phyloP scores from a whole-genome alignment of 2,888 invertebrate genomes.

The Meganola albula region DNA sequence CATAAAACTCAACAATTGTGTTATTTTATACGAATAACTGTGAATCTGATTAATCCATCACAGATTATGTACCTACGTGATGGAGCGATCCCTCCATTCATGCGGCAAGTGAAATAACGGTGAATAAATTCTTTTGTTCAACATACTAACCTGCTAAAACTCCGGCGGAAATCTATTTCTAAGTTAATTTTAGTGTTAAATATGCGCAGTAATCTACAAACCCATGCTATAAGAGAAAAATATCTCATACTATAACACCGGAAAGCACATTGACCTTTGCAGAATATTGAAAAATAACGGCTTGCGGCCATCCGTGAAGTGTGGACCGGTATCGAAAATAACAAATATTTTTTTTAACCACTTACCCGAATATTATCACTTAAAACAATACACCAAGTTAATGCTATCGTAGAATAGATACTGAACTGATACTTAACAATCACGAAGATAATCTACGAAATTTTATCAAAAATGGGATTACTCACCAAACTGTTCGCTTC shows the following conservation, averaged over 20 bases:
- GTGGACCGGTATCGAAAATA: slow-evolving; percentile 26
- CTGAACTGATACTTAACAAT: no score
- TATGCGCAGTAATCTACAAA: slow-evolving; percentile 34
- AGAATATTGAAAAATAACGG: slow-evolving; percentile 74
- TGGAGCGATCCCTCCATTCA: slow-evolving; percentile 43
- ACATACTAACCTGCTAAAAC: slow-evolving; percentile 31
- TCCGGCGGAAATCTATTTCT: slow-evolving; percentile 28
- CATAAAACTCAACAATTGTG: background rate
- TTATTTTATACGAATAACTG: background rate
- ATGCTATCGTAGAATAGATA: no score
- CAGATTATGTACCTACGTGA: slow-evolving; percentile 16
- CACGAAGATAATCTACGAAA: no score
- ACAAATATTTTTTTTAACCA: slow-evolving; percentile 14
- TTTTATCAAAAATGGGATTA: slow-evolving; percentile 43
- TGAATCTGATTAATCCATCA: background rate
- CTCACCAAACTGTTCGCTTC: slow-evolving; percentile 56
- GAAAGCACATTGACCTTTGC: slow-evolving; percentile 64
- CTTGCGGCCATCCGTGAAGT: slow-evolving; percentile 31
- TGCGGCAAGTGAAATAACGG: slow-evolving; percentile 47
- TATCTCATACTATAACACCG: slow-evolving; percentile 40
- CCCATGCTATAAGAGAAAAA: slow-evolving; percentile 37
- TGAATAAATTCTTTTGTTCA: slow-evolving; percentile 32
- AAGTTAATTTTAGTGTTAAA: no score
- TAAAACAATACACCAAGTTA: no score
- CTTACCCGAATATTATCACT: slow-evolving; percentile 23